These are phyloP conservation scores for Electrophaes corylata DNA, from an alignment of 2,888 invertebrate species.

Conservation along the genomic window DNA sequence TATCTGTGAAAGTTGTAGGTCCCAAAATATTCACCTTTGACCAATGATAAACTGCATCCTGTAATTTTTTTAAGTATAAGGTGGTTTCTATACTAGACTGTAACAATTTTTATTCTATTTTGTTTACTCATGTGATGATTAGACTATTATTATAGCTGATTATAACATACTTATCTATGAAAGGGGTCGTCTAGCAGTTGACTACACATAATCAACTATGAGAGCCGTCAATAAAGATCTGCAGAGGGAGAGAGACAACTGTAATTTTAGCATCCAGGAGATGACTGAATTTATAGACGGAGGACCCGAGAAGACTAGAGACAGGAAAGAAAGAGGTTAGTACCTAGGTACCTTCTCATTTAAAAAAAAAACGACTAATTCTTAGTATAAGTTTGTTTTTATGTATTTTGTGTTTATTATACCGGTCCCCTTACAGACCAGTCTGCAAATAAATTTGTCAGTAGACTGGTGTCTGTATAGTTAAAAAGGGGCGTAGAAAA, in stretches of 20 bases:
- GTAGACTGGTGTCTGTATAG: no score
- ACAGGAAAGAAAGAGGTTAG: constrained; percentile 81
- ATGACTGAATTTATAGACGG: constrained; percentile 91
- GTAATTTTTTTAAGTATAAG: no score
- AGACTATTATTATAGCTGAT: not conserved
- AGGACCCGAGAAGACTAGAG: constrained; percentile 86
- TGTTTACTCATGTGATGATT: not conserved
- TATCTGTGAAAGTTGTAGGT: not conserved
- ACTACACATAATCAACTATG: constrained; percentile 40
- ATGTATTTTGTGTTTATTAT: no score
- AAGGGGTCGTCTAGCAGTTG: not conserved
- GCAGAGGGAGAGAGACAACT: constrained; percentile 87
- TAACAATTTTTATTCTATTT: no score
- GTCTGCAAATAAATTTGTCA: no score
- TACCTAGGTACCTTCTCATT: no score
- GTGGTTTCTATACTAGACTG: no score
- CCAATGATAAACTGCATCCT: no score
- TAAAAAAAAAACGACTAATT: no score
- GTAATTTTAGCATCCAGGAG: constrained; percentile 89
- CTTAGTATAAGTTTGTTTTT: no score
- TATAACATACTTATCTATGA: not conserved
- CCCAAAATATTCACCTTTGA: not conserved
- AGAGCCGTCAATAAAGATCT: constrained; percentile 87
- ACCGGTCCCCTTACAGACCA: no score
- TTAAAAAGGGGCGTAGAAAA: no score